Evolutionary conservation across 2,113 vertebrate genomes (phyloP).

Genomic region (Hemiscyllium ocellatum): DNA sequence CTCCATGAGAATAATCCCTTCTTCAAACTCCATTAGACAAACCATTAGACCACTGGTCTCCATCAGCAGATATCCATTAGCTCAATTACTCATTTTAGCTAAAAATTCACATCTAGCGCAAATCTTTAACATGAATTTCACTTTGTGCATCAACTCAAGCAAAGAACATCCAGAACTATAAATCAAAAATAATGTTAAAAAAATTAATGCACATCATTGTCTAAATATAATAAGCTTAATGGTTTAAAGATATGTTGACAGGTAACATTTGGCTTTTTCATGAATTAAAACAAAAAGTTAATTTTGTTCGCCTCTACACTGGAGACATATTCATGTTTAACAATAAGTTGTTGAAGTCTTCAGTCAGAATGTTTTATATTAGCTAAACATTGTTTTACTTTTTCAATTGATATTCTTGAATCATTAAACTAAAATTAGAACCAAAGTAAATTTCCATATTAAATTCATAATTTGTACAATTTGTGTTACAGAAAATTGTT

Average conservation of each 20-base stretch:
- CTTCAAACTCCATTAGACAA: not conserved
- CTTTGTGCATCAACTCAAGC: not conserved
- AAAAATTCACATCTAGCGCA: not conserved
- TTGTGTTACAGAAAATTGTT: not conserved
- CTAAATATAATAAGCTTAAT: not conserved
- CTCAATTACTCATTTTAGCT: conserved; percentile 17
- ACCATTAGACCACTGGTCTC: not conserved
- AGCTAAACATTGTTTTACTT: not conserved
- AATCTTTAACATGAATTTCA: not conserved
- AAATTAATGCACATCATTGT: not conserved
- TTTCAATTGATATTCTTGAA: not conserved
- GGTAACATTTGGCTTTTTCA: not conserved
- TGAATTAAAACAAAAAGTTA: not conserved
- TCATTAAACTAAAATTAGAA: not conserved
- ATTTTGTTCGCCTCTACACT: not conserved
- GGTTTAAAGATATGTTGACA: not conserved
- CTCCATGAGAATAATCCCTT: conserved; percentile 24
- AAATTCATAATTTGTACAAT: not conserved
- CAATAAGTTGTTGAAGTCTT: not conserved
- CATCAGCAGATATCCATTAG: conserved; percentile 14
- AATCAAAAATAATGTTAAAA: not conserved
- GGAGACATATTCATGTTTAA: not conserved
- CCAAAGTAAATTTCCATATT: not conserved
- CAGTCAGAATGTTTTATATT: not conserved
- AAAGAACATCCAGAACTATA: not conserved